Evolutionary conservation across 2,113 vertebrate species (phyloP).

Genomic region (Otocyon megalotis): DNA sequence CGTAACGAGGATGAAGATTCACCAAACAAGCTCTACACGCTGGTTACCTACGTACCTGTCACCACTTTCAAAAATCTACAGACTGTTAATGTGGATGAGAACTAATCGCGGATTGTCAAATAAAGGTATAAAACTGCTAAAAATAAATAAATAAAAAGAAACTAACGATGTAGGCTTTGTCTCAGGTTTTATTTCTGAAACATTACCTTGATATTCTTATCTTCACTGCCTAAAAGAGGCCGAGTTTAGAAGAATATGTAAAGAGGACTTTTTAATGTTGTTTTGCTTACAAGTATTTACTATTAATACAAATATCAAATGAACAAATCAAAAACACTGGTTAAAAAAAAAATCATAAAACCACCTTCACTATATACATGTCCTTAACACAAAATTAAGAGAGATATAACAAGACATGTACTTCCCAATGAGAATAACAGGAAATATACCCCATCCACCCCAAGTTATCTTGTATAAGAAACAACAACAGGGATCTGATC

Average conservation of each 20-base stretch:
- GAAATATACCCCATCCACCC: not conserved
- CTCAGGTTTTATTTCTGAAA: conserved; percentile 28
- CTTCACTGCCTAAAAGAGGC: not conserved
- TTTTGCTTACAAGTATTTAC: conserved; percentile 44
- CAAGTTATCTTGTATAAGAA: not conserved
- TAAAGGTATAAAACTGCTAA: no score
- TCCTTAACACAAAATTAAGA: not conserved
- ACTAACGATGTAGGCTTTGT: not conserved
- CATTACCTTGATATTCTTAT: not conserved
- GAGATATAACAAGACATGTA: not conserved
- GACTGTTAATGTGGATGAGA: no score
- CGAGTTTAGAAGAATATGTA: conserved; percentile 44
- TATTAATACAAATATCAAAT: conserved; percentile 24
- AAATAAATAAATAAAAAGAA: not conserved
- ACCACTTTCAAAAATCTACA: no score
- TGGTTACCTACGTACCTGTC: no score
- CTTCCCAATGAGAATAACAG: not conserved
- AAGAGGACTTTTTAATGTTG: conserved; percentile 8
- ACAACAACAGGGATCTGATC: not conserved
- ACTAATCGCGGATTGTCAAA: no score
- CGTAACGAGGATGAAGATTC: no score
- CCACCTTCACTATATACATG: not conserved
- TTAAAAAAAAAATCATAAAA: conserved; percentile 21
- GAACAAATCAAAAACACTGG: conserved; percentile 34
- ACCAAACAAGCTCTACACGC: no score